Conservation (phyloP, 2,113 vertebrate species). For the Oncorhynchus nerka region DNA sequence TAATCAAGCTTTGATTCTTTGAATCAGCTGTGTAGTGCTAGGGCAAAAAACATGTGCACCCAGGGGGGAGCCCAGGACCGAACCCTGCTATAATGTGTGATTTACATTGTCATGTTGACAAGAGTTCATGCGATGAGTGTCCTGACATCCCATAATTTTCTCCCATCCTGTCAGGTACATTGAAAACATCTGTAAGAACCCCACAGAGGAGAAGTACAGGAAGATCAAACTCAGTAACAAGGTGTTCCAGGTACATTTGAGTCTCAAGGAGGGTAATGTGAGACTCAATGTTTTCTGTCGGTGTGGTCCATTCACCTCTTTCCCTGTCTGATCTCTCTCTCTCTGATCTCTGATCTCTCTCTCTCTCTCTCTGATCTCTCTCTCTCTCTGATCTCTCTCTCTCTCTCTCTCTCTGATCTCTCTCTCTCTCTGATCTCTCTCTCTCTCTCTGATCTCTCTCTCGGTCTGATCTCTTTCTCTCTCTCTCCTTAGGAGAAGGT, state of each 20-base stretch:
- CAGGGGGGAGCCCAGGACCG: too few relatives aligned
- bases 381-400: too few relatives aligned
- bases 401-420: neutral
- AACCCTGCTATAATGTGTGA: too few relatives aligned
- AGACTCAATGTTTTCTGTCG: neutral
- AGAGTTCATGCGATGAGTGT: neutral
- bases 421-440: neutral
- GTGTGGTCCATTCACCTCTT: neutral
- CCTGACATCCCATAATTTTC: neutral
- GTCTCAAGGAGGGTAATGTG: neutral
- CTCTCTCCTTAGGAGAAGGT: conserved; percentile 83
- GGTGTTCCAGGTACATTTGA: conserved; percentile 84
- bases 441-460: neutral
- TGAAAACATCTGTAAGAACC: conserved; percentile 90
- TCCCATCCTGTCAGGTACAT: conserved; percentile 78
- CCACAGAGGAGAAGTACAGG: conserved; percentile 88
- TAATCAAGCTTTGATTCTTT: too few relatives aligned
- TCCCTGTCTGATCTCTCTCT: neutral
- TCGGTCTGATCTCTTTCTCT: too few relatives aligned
- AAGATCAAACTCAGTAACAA: conserved; percentile 94
- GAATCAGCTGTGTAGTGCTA: too few relatives aligned
- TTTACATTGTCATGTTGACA: neutral
- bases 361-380: neutral
- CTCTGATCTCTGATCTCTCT: neutral
- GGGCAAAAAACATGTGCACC: too few relatives aligned